Base-by-base conservation (phyloP, 2,113 vertebrate species). In the Brachypodius melanocephalos region DNA sequence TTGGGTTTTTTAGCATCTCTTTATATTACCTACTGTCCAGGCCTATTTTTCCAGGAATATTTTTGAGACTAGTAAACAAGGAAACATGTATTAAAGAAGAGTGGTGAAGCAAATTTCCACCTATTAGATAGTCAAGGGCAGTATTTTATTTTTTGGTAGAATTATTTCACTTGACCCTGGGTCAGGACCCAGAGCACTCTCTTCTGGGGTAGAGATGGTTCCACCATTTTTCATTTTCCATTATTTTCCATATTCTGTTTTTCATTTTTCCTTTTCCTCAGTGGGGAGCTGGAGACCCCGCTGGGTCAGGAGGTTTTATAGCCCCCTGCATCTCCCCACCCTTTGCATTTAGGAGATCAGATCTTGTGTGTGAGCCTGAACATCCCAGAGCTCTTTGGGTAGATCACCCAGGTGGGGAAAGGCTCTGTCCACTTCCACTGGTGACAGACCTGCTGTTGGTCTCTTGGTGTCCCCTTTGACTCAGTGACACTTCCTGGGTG, bases 111-210 rank as follows among this genome's bases (percentile, higher is more conserved):
- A 4, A 10, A 5, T 69, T 38, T 11, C 21, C 8, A 31, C 32
- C 14, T 40, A 25, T 31, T 17, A 40, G 24, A 65, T 28, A 40
- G 9, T 4, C 12, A 69, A 81, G 17, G 42, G 25, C 25, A 65
- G 11, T 21, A 15, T 43, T 80, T 71, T 9, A 11, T 13, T 45
- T 74, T 62, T 68, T 31, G 28, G 24, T 31, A 65, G 38, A 87
- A 73, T 38, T 32, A 28, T 83, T 61, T 38, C 17, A 15, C 11
- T 48, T 3, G 3, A 12, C 36, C 7, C 13, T 16, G 12, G 2
- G 3, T 45, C 40, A 61, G 59, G 36, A 65, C 29, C 40, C 45
- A n/a, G 28, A n/a, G 20, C 2, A 5, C 24, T 59, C 0, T 0
- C 31, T 52, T 16, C 46, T 59, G 26, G 15, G 17, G 14, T 28